Evolutionary conservation across 2,888 invertebrate species (phyloP), one percentile per base, ranked within the genome.

Genomic region (Dolomedes plantarius): DNA sequence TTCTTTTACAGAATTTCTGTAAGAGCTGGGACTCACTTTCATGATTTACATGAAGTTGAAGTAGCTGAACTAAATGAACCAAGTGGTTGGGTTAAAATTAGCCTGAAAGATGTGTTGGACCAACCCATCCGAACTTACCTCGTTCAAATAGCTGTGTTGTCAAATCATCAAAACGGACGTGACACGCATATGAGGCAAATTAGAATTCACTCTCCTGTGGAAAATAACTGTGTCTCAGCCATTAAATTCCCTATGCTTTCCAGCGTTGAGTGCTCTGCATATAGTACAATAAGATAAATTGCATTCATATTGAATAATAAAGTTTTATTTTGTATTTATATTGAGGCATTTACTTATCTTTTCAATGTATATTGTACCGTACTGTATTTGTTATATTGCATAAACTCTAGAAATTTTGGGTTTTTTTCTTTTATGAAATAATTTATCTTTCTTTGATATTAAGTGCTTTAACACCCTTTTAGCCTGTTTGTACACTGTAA

Each of bases 151-250:
- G 98, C 98, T 23, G 97, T 98, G 0, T 94, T 98, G 67, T 97
- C 97, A 89, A 99, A 99, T 92, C 99, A 99, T 92, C 99, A 99
- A 91, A 99, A 99, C 92, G 99, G 99, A 2, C 93, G 99, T 88
- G 99, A 99, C 91, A 99, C 99, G 0, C 99, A 99, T 90, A 96
- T 99, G 94, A 93, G 99, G 76, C 98, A 98, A 92, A 98, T 99
- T 86, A 97, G 98, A 92, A 95, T 99, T 77, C 97, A 98, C 91
- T 97, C 98, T 71, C 98, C 98, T 0, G 93, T 91, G 2, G 89
- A 90, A 83, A 90, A 91, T 88, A 87, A 89, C 56, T 91, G 92
- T 28, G 90, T 91, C 72, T 90, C 91, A 31, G 90, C 90, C n/a
- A 88, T 90, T 11, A 91, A 91, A 86, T 92, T 92, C 90, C 88